These are phyloP conservation scores for Zygaena filipendulae DNA, from an alignment of 2,888 invertebrate species.

Conservation along the genomic window DNA sequence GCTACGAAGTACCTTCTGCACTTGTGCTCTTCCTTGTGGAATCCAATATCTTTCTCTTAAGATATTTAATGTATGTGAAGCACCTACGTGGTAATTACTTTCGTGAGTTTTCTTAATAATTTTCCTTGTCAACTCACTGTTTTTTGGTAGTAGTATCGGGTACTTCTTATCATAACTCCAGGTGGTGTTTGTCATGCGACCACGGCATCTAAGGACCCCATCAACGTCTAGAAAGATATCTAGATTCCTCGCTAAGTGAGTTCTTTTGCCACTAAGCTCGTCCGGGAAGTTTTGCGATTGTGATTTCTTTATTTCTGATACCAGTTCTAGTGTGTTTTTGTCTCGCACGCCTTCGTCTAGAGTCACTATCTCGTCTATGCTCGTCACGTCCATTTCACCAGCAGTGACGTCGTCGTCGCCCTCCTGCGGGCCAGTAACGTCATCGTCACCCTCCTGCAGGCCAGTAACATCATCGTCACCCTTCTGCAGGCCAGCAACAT, in stretches of 20 bases:
- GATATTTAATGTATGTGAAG: conserved; percentile 11
- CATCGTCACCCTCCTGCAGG: no score
- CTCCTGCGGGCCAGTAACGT: not conserved
- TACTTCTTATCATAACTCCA: conserved; percentile 9
- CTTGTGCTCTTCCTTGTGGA: conserved; percentile 13
- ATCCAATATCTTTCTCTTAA: conserved; percentile 15
- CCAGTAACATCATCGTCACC: no score
- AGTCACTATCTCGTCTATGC: no score
- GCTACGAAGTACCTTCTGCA: conserved; percentile 11
- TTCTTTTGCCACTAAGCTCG: conserved; percentile 9
- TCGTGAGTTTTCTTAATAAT: conserved; percentile 11
- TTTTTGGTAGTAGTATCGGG: conserved; percentile 11
- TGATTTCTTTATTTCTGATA: conserved; percentile 5
- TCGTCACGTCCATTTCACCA: no score
- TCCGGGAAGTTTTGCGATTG: conserved; percentile 8
- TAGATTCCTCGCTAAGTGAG: conserved; percentile 10
- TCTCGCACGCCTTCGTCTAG: not conserved
- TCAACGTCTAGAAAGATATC: conserved; percentile 11
- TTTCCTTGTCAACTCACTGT: conserved; percentile 8
- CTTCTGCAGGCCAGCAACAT: no score
- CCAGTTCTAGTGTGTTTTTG: not conserved
- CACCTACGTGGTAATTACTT: conserved; percentile 15
- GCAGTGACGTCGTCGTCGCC: no score
- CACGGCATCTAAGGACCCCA: conserved; percentile 13
- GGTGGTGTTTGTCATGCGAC: conserved; percentile 7